Evolutionary conservation across 2,797 vertebrate species (phyloP).

Genomic region (Oryzias dopingdopingensis): DNA sequence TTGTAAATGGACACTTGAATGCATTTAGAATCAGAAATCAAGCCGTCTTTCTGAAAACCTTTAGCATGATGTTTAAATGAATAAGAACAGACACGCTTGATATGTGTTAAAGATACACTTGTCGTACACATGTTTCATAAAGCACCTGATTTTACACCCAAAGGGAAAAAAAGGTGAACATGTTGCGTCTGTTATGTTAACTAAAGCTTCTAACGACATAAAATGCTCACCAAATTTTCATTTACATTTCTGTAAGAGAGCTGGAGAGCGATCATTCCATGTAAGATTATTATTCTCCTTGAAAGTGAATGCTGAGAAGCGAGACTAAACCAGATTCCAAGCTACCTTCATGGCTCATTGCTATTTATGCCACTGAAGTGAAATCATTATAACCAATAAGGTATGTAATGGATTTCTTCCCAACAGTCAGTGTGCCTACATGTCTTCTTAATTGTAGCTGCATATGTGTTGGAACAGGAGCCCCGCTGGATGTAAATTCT

Average conservation of each 20-base stretch:
- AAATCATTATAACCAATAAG: constrained; percentile 84
- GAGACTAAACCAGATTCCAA: constrained; percentile 73
- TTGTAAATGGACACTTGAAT: no score
- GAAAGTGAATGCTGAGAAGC: constrained; percentile 63
- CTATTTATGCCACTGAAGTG: constrained; percentile 73
- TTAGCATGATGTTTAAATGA: no score
- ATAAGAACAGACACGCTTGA: no score
- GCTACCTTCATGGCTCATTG: constrained; percentile 78
- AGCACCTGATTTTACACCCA: no score
- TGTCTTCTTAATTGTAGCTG: constrained; percentile 76
- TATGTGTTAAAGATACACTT: no score
- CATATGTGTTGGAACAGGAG: constrained; percentile 50
- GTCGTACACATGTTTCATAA: no score
- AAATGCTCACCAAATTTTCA: constrained; percentile 12
- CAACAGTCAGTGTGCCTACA: constrained; percentile 63
- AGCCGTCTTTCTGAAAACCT: no score
- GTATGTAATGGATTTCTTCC: constrained; percentile 83
- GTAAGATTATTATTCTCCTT: constrained; percentile 70
- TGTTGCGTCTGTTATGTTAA: no score
- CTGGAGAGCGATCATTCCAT: constrained; percentile 40
- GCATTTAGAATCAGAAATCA: no score
- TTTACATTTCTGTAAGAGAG: constrained; percentile 28
- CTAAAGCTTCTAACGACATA: no score
- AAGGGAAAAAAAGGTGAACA: no score
- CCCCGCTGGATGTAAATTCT: constrained; percentile 24